Base-by-base conservation (phyloP, 1,140 invertebrate genomes). In the Elymnias hypermnestra region DNA sequence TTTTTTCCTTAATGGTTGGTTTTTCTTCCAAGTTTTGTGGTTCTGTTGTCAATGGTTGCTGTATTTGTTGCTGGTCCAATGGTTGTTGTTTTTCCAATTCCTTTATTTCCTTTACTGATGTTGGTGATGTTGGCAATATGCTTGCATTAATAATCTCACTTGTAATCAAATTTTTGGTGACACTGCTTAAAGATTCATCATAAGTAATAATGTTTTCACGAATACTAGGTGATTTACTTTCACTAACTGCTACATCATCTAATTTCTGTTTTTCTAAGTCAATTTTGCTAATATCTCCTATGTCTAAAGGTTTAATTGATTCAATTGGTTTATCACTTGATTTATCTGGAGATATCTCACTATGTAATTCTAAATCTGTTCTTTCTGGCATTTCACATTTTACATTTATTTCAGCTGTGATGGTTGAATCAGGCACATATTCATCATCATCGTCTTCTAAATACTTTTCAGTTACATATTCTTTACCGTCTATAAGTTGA, bases 401-500 rank as follows among this genome's bases (percentile, higher is more conserved):
- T 3, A 33, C 14, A 15, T 8, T 19, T 8, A 19, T 28, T 13
- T 33, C 29, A 33, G 29, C 29, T 15, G 14, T 33, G 1, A 61
- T 38, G 9, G 60, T 57, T 8, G 42, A 38, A 18, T 57, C 53
- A 10, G 58, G 53, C 25, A 64, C 7, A 35, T 52, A 57, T 42
- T 68, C 70, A 65, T 91, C 89, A 66, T 92, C 90, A 18, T 91
- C 88, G 68, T 93, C 90, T 75, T 93, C 89, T 47, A 92, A 78
- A 0, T 93, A 76, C 78, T 93, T 90, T 72, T 93, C 92, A 0
- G 88, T 89, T 0, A 91, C 87, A 36, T 89, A 88, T 77, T 93
- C 91, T 82, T 94, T 92, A 0, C 94, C 94, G 72, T 95, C 91
- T 22, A 94, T 90, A 3, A 94, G 91, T 0, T 91, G 90, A 2